These are phyloP conservation scores for Planococcus citri DNA, from an alignment of 1,140 invertebrate genomes.

Conservation along the genomic window DNA sequence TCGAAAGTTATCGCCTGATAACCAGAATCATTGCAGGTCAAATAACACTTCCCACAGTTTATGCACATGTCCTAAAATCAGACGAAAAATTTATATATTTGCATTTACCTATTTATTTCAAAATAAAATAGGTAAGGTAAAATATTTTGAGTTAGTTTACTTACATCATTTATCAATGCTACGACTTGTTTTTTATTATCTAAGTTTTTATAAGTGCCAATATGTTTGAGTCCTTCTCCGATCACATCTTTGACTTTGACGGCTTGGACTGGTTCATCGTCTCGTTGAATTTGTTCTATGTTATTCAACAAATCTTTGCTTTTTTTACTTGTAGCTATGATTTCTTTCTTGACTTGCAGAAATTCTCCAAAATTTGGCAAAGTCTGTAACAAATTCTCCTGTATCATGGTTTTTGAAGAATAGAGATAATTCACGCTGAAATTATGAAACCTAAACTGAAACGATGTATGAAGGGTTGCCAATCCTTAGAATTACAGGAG, in stretches of 20 bases:
- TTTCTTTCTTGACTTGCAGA: conserved; percentile 52
- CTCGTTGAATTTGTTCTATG: background rate
- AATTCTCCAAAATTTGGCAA: conserved; percentile 88
- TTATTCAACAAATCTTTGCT: conserved; percentile 25
- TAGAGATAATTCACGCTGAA: too few species aligned
- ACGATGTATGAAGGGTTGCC: too few species aligned
- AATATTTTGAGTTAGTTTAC: too few species aligned
- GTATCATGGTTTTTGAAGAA: too few species aligned
- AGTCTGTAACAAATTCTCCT: too few species aligned
- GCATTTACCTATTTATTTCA: too few species aligned
- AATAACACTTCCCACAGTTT: conserved; percentile 99
- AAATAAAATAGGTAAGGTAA: too few species aligned
- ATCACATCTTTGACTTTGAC: conserved; percentile 63
- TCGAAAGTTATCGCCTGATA: conserved; percentile 91
- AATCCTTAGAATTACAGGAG: too few species aligned
- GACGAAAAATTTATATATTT: too few species aligned
- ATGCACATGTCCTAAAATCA: conserved; percentile 94
- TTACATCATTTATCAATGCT: conserved; percentile 90
- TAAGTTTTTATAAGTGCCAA: conserved; percentile 72
- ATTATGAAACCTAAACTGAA: too few species aligned
- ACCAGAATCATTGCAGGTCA: conserved; percentile 97
- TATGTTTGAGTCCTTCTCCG: conserved; percentile 59
- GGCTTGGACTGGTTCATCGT: conserved; percentile 34
- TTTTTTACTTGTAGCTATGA: conserved; percentile 46
- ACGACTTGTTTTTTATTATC: conserved; percentile 86